Evolutionary conservation across 2,113 vertebrate genomes (phyloP), one percentile per base, ranked within the genome.

Genomic region (Picathartes gymnocephalus): DNA sequence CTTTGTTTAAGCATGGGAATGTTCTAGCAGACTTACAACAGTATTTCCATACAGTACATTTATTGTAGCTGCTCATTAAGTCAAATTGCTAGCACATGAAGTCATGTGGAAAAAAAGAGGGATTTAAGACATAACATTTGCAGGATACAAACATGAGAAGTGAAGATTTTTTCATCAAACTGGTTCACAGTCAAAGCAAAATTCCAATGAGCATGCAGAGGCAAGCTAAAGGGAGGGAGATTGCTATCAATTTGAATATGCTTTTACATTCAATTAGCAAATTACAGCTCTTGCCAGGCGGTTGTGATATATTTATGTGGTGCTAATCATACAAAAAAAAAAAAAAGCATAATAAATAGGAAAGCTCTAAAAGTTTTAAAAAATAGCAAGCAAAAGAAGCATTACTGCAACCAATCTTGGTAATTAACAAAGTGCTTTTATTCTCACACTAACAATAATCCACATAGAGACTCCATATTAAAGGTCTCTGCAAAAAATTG

Each of bases 11-110:
- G 66, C 42, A 86, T 78, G 58, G 88, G 86, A 96, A 93, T 6
- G 7, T 37, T 82, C 40, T 93, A 62, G 66, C 58, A 87, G 92
- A 39, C 95, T 96, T 92, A 65, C 23, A 96, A 83, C 79, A 95
- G 94, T 92, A 95, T 96, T 97, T 95, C 92, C 86, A 87, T 81
- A 70, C 77, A 87, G 70, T 90, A 77, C 82, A 62, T 95, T 95
- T 94, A 88, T 91, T 96, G 65, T 80, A 90, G 94, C 61, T 95
- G 92, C 87, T 95, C 92, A 88, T 96, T 95, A 97, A 96, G 86
- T 87, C 54, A 81, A 92, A 97, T 97, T 85, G 76, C 90, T 97
- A 91, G 81, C 72, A 86, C 54, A 89, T 94, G 95, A 97, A 96
- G 90, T 96, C 91, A 71, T 74, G 45, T 81, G 64, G 88, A 79